These are phyloP conservation scores for Macrotrachela quadricornifera DNA, from an alignment of 1,140 invertebrate species.

Conservation along the genomic window DNA sequence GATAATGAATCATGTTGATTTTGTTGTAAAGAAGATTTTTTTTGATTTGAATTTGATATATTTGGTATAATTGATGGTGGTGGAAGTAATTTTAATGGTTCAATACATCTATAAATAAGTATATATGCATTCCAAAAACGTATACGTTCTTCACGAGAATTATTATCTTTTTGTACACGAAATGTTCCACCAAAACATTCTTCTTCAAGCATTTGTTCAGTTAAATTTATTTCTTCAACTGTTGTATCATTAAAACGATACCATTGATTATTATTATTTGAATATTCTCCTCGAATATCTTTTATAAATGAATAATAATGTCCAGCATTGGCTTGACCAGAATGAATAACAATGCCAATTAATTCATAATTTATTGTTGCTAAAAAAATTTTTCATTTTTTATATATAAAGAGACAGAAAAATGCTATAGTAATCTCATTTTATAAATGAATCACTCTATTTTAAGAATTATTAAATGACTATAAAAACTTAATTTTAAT, in stretches of 20 bases:
- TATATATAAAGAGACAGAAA: too few species aligned
- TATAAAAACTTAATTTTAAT: too few species aligned
- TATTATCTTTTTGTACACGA: conserved; percentile 10
- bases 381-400: too few species aligned
- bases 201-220: conserved; percentile 25
- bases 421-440: too few species aligned
- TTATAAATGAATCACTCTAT: too few species aligned
- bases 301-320: conserved; percentile 93
- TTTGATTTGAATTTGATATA: not conserved
- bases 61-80: not conserved
- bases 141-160: conserved; percentile 20
- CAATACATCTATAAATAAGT: conserved; percentile 10
- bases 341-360: conserved; percentile 87
- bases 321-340: conserved; percentile 81
- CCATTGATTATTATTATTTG: conserved; percentile 14
- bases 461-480: too few species aligned
- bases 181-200: conserved; percentile 32
- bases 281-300: too few species aligned
- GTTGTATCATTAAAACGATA: conserved; percentile 29
- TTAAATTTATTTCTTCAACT: conserved; percentile 29
- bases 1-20: not conserved
- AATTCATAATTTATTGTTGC: conserved; percentile 51
- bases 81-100: conserved; percentile 1
- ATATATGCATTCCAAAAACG: conserved; percentile 5
- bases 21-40: not conserved